Evolutionary conservation across 2,888 invertebrate species (phyloP).

Genomic region (Corythucha ciliata): DNA sequence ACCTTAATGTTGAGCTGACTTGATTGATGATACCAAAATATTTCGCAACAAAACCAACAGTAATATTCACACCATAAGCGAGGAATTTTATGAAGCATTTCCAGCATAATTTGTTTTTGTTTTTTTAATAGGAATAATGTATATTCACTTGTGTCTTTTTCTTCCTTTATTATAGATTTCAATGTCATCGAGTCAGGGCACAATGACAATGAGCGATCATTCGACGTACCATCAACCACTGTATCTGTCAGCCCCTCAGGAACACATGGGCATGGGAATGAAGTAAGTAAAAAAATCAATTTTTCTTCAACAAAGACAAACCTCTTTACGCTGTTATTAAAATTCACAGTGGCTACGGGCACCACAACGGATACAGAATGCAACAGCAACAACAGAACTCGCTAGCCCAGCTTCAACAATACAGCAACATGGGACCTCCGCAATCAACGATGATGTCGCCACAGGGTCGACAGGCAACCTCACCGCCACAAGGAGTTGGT

Average conservation of each 20-base stretch:
- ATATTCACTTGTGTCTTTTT: no score
- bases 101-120: not conserved
- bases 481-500: constrained; percentile 31
- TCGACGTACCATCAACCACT: constrained; percentile 62
- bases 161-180: constrained; percentile 34
- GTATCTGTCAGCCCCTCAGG: constrained; percentile 48
- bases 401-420: constrained; percentile 37
- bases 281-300: constrained; percentile 39
- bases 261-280: constrained; percentile 46
- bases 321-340: not conserved
- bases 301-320: constrained; percentile 11
- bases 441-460: constrained; percentile 33
- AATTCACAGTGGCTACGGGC: constrained; percentile 6
- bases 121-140: constrained; percentile 35
- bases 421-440: constrained; percentile 39
- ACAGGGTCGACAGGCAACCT: constrained; percentile 33
- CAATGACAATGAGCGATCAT: constrained; percentile 41
- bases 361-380: constrained; percentile 29
- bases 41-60: no score
- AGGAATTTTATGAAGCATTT: no score
- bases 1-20: no score
- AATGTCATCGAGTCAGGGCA: constrained; percentile 32
- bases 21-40: no score
- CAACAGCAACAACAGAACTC: constrained; percentile 25
- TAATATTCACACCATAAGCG: no score